Evolutionary conservation across 2,797 vertebrate species (phyloP).

Genomic region (Gymnopithys bicolor): DNA sequence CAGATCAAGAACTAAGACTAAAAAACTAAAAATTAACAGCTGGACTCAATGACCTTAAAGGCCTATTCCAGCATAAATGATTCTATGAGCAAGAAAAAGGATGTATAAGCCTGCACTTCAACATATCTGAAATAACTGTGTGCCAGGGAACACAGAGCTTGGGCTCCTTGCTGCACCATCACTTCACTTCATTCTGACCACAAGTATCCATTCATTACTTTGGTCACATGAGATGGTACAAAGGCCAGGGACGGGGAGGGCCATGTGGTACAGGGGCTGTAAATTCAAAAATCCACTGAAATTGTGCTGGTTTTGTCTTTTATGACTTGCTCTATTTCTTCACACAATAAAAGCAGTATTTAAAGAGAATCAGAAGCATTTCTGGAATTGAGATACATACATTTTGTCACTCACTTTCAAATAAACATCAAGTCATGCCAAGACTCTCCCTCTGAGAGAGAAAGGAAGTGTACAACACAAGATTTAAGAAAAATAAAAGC

Average conservation of each 20-base stretch:
- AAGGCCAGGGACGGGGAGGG: neutral
- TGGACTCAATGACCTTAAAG: neutral
- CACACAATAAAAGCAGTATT: neutral
- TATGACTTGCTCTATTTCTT: neutral
- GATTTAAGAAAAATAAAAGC: neutral
- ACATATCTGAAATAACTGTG: fast-evolving
- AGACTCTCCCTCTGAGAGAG: neutral
- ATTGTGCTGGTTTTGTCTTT: neutral
- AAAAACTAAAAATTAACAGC: neutral
- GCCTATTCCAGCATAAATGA: neutral
- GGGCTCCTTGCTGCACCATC: neutral
- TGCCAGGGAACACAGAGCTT: neutral
- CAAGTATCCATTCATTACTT: neutral
- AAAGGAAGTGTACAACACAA: neutral
- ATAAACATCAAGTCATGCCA: neutral
- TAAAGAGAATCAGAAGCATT: neutral
- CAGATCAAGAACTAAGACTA: neutral
- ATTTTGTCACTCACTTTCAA: neutral
- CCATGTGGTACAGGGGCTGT: fast-evolving
- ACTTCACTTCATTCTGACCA: neutral
- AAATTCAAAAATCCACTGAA: neutral
- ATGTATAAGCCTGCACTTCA: neutral
- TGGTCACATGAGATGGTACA: neutral
- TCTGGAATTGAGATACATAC: neutral
- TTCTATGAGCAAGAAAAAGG: neutral